Evolutionary conservation across 2,888 invertebrate genomes (phyloP), one percentile per base, ranked within the genome.

Genomic region (Scotopteryx bipunctaria): DNA sequence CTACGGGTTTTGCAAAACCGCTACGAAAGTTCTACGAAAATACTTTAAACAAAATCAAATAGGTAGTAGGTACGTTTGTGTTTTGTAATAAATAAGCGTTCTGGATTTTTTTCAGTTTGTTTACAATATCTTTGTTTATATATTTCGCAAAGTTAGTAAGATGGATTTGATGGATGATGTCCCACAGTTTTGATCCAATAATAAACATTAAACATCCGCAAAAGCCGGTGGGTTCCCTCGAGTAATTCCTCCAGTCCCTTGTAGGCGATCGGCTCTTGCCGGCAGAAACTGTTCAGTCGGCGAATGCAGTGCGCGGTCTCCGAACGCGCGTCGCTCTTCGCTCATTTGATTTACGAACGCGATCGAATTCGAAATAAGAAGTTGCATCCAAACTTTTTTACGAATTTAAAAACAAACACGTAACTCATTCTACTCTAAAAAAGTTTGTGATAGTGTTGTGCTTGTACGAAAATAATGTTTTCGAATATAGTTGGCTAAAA

Each of bases 241-340:
- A 71, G 72, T 70, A 29, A 36, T 42, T 37, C 13, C 61, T 59
- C 29, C 29, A 33, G 25, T 43, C 53, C 42, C 42, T 42, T 37
- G 32, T 37, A 21, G 37, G 49, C 50, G 54, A 29, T 47, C 9
- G 64, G 66, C 60, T 66, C 61, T 52, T 58, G 55, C 42, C 57
- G 43, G 48, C 45, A 40, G 53, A 45, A 38, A 38, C 27, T 41
- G 42, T 50, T 67, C 76, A 83, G 82, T 83, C 69, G 59, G 55
- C 68, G 63, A 69, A 64, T 73, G 77, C 67, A 75, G 66, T 52
- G 67, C 76, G 73, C 64, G 73, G 64, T 56, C 44, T 31, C 40
- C 59, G 70, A 68, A 79, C 82, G 81, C 66, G 57, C 53, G 60
- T 60, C 14, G 46, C 17, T 64, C 66, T n/a, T 70, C 73, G 74